phyloP scores from a whole-genome alignment of 2,113 vertebrate genomes.

The Anarrhichthys ocellatus region DNA sequence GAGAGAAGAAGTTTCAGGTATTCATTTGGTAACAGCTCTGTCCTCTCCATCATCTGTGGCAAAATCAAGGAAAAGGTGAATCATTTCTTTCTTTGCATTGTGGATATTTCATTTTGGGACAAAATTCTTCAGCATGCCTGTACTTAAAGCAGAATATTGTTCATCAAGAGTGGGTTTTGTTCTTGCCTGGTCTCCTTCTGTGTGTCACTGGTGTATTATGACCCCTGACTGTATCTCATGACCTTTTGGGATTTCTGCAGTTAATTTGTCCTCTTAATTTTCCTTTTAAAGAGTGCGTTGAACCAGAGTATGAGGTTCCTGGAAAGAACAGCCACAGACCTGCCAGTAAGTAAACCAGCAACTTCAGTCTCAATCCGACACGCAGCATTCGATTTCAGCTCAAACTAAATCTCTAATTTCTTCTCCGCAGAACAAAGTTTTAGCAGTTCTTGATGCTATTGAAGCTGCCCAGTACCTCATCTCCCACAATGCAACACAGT shows the following conservation, averaged over 20 bases:
- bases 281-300: conserved; percentile 80
- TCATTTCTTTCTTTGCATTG: conserved; percentile 10
- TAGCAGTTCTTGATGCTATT: conserved; percentile 80
- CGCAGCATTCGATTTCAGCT: neutral
- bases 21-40: neutral
- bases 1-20: neutral
- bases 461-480: conserved; percentile 89
- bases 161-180: conserved; percentile 9
- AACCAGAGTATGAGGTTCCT: conserved; percentile 87
- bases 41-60: neutral
- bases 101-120: conserved; percentile 62
- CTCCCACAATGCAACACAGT: conserved; percentile 83
- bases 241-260: conserved; percentile 10
- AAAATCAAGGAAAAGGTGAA: neutral
- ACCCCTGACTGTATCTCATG: conserved; percentile 1
- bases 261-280: conserved; percentile 23
- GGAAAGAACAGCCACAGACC: conserved; percentile 83
- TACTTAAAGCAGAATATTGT: conserved; percentile 5
- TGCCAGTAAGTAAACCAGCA: conserved; percentile 83
- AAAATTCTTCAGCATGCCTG: conserved; percentile 60
- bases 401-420: neutral
- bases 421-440: conserved; percentile 84
- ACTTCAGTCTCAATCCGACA: neutral
- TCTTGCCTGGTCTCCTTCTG: conserved; percentile 10
- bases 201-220: conserved; percentile 20